phyloP scores from a whole-genome alignment of 2,113 vertebrate genomes.

The Gavia stellata region DNA sequence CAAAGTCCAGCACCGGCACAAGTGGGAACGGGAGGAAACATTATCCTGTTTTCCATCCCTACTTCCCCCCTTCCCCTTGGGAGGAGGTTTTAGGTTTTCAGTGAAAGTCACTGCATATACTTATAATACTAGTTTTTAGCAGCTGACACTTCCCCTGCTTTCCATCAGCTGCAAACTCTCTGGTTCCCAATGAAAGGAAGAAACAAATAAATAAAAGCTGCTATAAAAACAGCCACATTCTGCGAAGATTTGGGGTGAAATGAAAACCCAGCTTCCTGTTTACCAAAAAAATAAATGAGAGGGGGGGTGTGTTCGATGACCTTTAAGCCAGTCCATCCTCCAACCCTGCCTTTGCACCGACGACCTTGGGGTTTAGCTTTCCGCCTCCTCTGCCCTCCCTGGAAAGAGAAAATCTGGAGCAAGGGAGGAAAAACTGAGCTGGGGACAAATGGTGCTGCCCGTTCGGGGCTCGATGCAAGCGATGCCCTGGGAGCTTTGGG shows the following conservation, averaged over 20 bases:
- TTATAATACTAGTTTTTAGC: background rate
- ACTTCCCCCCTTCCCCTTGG: background rate
- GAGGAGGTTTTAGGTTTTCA: background rate
- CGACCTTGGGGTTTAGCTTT: rapidly evolving
- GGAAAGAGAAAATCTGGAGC: background rate
- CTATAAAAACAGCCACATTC: background rate
- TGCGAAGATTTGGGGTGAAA: background rate
- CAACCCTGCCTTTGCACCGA: rapidly evolving
- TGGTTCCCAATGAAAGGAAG: background rate
- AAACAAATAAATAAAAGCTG: background rate
- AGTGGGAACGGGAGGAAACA: background rate
- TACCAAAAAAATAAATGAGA: background rate
- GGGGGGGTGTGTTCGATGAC: background rate
- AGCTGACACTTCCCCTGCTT: background rate
- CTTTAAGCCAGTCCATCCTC: background rate
- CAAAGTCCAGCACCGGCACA: background rate
- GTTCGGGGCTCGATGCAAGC: background rate
- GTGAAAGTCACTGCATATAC: background rate
- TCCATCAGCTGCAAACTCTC: background rate
- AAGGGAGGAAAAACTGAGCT: background rate
- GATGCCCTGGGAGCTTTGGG: rapidly evolving
- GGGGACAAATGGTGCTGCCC: background rate
- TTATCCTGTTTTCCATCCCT: background rate
- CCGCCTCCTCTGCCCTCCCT: too few relatives aligned
- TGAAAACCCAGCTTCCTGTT: background rate